Evolutionary conservation across 2,113 vertebrate species (phyloP).

Genomic region (Catharus bicknelli): DNA sequence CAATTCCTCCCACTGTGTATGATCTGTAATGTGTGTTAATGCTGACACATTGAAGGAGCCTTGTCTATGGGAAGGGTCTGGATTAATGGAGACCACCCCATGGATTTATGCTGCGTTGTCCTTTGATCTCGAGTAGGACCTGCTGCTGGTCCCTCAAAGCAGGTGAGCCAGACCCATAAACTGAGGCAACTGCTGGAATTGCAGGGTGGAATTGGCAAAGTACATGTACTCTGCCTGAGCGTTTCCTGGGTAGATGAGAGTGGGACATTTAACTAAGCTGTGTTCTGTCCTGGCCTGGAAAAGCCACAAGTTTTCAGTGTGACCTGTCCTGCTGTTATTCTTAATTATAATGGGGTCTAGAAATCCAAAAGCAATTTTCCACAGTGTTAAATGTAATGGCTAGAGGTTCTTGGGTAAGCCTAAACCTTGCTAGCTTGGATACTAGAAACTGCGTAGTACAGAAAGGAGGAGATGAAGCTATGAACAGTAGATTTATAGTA

Average conservation of each 20-base stretch:
- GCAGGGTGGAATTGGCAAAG: neutral
- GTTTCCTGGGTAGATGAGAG: neutral
- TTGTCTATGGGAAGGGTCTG: neutral
- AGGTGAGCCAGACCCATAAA: neutral
- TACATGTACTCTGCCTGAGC: accelerated
- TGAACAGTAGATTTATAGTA: neutral
- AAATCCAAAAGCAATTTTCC: neutral
- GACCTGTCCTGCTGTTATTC: neutral
- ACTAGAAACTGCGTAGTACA: neutral
- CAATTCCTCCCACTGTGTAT: neutral
- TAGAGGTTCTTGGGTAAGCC: neutral
- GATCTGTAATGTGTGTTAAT: neutral
- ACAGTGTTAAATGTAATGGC: neutral
- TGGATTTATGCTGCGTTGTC: neutral
- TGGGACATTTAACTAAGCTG: neutral
- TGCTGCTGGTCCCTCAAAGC: neutral
- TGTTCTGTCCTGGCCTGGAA: neutral
- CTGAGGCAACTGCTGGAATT: neutral
- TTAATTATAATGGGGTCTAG: neutral
- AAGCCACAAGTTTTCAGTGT: accelerated
- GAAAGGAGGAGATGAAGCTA: neutral
- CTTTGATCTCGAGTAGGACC: neutral
- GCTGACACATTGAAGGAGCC: neutral
- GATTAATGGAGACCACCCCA: neutral
- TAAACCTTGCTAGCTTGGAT: accelerated